Evolutionary conservation across 2,888 invertebrate species (phyloP).

Genomic region (Apocheima hispidaria): DNA sequence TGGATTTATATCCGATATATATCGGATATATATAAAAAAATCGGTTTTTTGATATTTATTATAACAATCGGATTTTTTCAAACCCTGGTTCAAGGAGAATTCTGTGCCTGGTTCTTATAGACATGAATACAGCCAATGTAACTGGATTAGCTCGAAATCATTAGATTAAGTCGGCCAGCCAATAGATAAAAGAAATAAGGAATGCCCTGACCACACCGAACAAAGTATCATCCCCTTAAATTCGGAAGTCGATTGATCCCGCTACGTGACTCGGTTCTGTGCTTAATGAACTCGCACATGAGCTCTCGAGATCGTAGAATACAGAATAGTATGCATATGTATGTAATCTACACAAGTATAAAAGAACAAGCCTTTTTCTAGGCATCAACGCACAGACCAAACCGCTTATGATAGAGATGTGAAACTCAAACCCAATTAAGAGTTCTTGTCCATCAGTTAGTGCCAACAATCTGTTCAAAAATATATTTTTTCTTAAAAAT

Average conservation of each 20-base stretch:
- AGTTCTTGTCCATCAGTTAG: no score
- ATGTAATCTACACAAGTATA: no score
- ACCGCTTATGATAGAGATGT: no score
- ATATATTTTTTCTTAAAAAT: neutral
- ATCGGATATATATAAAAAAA: no score
- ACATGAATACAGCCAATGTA: constrained; percentile 16
- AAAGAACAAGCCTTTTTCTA: no score
- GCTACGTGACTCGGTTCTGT: constrained; percentile 51
- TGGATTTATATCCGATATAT: no score
- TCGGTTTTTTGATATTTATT: no score
- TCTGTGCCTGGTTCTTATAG: constrained; percentile 1
- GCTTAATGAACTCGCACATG: constrained; percentile 50
- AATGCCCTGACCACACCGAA: constrained; percentile 8
- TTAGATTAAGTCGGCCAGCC: constrained; percentile 17
- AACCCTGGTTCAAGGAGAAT: no score
- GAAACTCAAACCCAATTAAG: no score
- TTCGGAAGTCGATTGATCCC: constrained; percentile 51
- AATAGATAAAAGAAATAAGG: constrained; percentile 34
- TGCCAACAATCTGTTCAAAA: no score
- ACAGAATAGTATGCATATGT: neutral
- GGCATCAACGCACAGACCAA: no score
- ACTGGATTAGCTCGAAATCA: constrained; percentile 24
- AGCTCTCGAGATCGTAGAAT: constrained; percentile 1
- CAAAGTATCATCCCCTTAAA: constrained; percentile 44
- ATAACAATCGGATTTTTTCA: no score